These are phyloP conservation scores for Himalopsyche phryganea DNA, from an alignment of 1,140 invertebrate genomes.

Conservation along the genomic window DNA sequence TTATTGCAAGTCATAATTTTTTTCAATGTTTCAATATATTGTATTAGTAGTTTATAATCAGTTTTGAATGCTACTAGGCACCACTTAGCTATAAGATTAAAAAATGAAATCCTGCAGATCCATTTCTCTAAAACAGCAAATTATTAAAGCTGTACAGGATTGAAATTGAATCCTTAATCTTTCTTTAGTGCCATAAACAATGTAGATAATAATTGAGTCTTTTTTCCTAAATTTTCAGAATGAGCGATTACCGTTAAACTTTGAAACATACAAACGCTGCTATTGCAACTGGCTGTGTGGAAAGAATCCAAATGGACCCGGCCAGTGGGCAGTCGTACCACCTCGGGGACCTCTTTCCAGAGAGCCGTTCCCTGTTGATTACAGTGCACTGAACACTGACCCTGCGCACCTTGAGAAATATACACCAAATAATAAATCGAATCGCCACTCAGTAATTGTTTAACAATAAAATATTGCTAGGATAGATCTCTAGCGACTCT, in stretches of 20 bases:
- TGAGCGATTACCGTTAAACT: slow-evolving; percentile 61
- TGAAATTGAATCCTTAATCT: too few species aligned
- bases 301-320: slow-evolving; percentile 67
- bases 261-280: slow-evolving; percentile 61
- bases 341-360: slow-evolving; percentile 54
- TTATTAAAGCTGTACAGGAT: too few species aligned
- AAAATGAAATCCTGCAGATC: too few species aligned
- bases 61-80: too few species aligned
- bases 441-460: slow-evolving; percentile 63
- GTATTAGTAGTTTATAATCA: too few species aligned
- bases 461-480: neutral
- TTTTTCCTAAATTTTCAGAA: slow-evolving; percentile 54
- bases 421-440: slow-evolving; percentile 62
- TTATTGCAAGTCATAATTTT: too few species aligned
- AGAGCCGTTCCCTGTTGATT: slow-evolving; percentile 67
- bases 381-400: slow-evolving; percentile 67
- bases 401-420: slow-evolving; percentile 67
- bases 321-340: slow-evolving; percentile 66
- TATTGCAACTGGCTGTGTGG: slow-evolving; percentile 70
- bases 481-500: too few species aligned
- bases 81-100: too few species aligned
- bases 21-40: too few species aligned
- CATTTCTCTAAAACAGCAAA: too few species aligned
- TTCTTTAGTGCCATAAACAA: too few species aligned
- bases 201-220: too few species aligned